Evolutionary conservation across 1,140 invertebrate species (phyloP).

Genomic region (Frieseomelitta varia): DNA sequence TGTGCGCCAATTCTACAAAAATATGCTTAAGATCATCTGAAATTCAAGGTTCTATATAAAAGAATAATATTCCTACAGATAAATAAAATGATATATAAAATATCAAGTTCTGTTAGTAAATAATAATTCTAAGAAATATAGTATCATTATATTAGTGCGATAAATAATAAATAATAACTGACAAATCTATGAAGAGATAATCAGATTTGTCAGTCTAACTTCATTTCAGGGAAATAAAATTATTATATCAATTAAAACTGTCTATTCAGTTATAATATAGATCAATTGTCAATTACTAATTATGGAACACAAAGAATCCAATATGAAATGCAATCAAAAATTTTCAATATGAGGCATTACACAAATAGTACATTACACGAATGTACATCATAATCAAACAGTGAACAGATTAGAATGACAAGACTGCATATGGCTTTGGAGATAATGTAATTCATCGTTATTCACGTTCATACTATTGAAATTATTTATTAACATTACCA

Average conservation of each 20-base stretch:
- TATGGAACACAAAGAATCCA: not conserved
- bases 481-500: slow-evolving; percentile 5
- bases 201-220: not conserved
- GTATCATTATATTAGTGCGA: not conserved
- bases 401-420: not conserved
- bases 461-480: not conserved
- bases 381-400: not conserved
- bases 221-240: not conserved
- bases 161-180: not conserved
- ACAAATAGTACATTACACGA: not conserved
- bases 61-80: not conserved
- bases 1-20: not conserved
- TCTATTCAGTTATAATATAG: too few relatives aligned
- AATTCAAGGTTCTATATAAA: too few relatives aligned
- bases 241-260: too few relatives aligned
- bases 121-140: not conserved
- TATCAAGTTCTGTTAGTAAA: not conserved
- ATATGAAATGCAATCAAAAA: not conserved
- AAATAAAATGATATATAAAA: not conserved
- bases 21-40: too few relatives aligned
- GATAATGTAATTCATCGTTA: not conserved
- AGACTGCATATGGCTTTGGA: not conserved
- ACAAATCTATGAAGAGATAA: not conserved
- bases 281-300: not conserved
- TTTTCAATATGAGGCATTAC: not conserved